Evolutionary conservation across 2,888 invertebrate species (phyloP).

Genomic region (Theretra japonica): DNA sequence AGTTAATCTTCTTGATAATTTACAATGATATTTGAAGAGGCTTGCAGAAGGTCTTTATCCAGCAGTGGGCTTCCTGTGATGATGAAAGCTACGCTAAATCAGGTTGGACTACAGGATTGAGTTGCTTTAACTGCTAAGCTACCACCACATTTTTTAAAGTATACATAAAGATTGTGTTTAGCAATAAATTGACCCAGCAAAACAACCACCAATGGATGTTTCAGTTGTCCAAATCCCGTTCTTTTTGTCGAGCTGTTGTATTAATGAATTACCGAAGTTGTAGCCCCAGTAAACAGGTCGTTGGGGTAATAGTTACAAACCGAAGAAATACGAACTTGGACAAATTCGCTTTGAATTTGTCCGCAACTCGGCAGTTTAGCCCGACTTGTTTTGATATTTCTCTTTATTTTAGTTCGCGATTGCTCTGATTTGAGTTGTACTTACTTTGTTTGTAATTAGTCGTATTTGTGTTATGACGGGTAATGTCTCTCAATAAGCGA

Average conservation of each 20-base stretch:
- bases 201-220: background rate
- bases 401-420: background rate
- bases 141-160: no score
- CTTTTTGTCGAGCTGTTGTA: background rate
- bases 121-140: no score
- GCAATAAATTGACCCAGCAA: background rate
- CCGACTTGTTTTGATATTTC: background rate
- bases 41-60: no score
- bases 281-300: constrained; percentile 1
- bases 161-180: background rate
- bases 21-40: no score
- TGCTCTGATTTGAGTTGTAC: background rate
- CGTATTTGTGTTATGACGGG: background rate
- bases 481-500: background rate
- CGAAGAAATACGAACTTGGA: background rate
- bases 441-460: background rate
- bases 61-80: no score
- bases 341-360: background rate
- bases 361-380: background rate
- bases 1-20: no score
- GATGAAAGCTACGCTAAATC: no score
- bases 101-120: no score
- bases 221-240: background rate
- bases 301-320: background rate
- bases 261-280: constrained; percentile 17